Conservation (phyloP, 2,113 vertebrate species). For the Scatophagus argus region DNA sequence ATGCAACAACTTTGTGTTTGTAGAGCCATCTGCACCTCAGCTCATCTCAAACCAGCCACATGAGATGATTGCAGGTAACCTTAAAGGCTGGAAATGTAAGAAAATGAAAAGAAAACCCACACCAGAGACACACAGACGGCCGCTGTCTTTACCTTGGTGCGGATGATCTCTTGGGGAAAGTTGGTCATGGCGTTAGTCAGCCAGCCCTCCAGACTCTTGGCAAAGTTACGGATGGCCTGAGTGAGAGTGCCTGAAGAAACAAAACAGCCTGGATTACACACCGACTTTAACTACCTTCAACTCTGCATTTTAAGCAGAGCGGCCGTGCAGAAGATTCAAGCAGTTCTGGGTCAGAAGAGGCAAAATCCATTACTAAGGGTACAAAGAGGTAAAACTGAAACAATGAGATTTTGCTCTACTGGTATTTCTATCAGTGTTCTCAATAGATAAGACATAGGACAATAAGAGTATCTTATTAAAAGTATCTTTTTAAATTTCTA, state of each 20-base stretch:
- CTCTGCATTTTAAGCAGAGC: not conserved
- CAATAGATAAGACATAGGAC: too few species aligned
- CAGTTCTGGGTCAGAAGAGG: too few species aligned
- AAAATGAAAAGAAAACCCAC: too few species aligned
- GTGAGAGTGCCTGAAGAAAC: slow-evolving; percentile 91
- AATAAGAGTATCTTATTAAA: too few species aligned
- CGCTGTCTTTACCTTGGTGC: slow-evolving; percentile 97
- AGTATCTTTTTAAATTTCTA: not conserved
- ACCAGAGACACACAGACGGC: not conserved
- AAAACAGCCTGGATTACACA: slow-evolving; percentile 28
- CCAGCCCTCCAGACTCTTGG: slow-evolving; percentile 98
- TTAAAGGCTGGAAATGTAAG: not conserved
- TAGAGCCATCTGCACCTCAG: not conserved
- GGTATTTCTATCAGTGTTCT: not conserved
- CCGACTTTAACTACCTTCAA: not conserved
- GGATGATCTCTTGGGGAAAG: slow-evolving; percentile 93
- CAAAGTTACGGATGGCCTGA: slow-evolving; percentile 97
- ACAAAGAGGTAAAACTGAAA: not conserved
- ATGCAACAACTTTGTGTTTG: not conserved
- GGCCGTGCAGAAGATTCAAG: not conserved
- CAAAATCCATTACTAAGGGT: not conserved
- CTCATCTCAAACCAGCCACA: not conserved
- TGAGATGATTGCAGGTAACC: not conserved
- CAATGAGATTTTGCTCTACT: not conserved
- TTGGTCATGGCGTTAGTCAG: slow-evolving; percentile 94